Evolutionary conservation across 2,113 vertebrate genomes (phyloP).

Genomic region (Salvelinus fontinalis): DNA sequence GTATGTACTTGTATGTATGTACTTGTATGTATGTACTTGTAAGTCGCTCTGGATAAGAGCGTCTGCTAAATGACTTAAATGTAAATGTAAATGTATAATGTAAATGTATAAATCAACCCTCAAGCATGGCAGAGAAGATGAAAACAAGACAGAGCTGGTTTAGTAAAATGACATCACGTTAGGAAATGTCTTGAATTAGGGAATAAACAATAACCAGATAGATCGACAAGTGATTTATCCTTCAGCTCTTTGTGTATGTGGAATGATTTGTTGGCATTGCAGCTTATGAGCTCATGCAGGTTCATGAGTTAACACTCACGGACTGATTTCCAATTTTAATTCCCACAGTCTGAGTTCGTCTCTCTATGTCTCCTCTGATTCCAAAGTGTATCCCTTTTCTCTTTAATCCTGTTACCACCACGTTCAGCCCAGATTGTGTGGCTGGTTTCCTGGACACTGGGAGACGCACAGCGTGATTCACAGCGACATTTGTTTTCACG

Average conservation of each 20-base stretch:
- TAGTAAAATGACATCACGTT: constrained; percentile 10
- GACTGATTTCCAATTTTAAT: constrained; percentile 34
- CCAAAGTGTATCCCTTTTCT: constrained; percentile 6
- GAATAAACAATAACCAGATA: constrained; percentile 20
- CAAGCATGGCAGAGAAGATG: neutral
- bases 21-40: too few relatives aligned
- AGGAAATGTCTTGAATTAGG: neutral
- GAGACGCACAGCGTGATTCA: constrained; percentile 40
- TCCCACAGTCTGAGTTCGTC: constrained; percentile 14
- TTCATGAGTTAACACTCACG: constrained; percentile 24
- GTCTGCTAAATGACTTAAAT: too few relatives aligned
- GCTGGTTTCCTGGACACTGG: constrained; percentile 30
- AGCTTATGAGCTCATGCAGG: neutral
- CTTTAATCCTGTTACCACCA: constrained; percentile 43
- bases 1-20: too few relatives aligned
- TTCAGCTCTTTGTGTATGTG: constrained; percentile 7
- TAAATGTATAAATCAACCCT: neutral
- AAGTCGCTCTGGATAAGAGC: too few relatives aligned
- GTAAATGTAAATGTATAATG: too few relatives aligned
- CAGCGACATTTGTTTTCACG: constrained; percentile 22
- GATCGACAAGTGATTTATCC: neutral
- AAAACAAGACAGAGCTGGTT: constrained; percentile 27
- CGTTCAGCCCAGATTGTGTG: constrained; percentile 22
- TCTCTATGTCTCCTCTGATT: constrained; percentile 32
- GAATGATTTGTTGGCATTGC: constrained; percentile 42